Conservation (phyloP, 2,113 vertebrate genomes). For the Ceyx margarethae region DNA sequence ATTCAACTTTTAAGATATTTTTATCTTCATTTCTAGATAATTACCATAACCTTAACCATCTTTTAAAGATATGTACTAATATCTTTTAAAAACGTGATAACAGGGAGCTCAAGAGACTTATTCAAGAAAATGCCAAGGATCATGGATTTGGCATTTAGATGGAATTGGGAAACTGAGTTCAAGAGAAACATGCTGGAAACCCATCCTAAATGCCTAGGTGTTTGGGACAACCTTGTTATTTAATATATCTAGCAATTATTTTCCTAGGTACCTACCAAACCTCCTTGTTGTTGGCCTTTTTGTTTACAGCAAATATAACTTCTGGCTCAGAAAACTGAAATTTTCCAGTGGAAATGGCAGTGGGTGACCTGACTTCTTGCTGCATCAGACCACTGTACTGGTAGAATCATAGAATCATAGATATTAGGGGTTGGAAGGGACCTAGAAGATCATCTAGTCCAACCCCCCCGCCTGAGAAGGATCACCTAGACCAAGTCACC, state of each 20-base stretch:
- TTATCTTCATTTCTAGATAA: background rate
- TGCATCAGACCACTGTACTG: background rate
- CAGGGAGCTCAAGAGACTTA: background rate
- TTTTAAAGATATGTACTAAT: background rate
- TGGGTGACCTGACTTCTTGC: background rate
- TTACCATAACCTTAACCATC: background rate
- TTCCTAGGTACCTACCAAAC: background rate
- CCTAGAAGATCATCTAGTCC: no score
- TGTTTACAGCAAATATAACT: background rate
- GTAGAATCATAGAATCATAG: no score
- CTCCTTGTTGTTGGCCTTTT: background rate
- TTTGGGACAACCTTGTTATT: background rate
- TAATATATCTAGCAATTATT: background rate
- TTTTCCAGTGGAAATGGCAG: background rate
- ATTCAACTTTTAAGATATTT: background rate
- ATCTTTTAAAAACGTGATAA: background rate
- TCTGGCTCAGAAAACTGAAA: background rate
- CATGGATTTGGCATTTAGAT: background rate
- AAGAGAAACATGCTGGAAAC: background rate
- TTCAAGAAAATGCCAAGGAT: background rate
- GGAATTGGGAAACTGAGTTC: background rate
- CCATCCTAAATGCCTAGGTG: background rate
- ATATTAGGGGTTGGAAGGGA: no score
- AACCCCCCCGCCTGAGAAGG: no score
- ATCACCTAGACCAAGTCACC: no score